Evolutionary conservation across 2,113 vertebrate species (phyloP).

Genomic region (Theristicus caerulescens): DNA sequence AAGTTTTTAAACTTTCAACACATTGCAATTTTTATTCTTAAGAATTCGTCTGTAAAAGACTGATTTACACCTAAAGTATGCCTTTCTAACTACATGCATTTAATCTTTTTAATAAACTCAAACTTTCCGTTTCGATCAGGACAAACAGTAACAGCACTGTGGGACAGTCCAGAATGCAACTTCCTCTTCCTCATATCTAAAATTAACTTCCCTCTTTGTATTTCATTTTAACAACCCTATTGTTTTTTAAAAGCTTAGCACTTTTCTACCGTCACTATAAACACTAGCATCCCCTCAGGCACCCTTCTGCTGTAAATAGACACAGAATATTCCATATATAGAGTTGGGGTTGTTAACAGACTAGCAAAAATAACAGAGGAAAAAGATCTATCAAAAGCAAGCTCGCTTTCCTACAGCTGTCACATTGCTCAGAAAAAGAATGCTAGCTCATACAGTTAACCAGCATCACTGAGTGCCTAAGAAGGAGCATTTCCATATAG

Average conservation of each 20-base stretch:
- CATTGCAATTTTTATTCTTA: background rate
- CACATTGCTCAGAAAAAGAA: background rate
- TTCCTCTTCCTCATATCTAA: conserved; percentile 17
- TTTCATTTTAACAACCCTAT: background rate
- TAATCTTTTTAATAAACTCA: background rate
- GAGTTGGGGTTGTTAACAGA: background rate
- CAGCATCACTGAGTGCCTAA: background rate
- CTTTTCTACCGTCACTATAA: background rate
- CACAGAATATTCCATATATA: background rate
- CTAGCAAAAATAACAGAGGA: background rate
- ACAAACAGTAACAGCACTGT: background rate
- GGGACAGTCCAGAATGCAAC: background rate
- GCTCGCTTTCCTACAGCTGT: background rate
- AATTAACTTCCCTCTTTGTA: background rate
- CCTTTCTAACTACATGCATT: background rate
- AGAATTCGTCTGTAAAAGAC: background rate
- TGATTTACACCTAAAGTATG: background rate
- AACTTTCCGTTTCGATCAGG: background rate
- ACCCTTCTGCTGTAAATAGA: background rate
- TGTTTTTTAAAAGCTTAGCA: conserved; percentile 5
- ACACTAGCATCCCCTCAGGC: background rate
- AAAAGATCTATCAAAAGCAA: background rate
- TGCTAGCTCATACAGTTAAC: background rate
- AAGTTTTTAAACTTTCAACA: background rate
- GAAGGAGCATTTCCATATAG: background rate